Evolutionary conservation across 2,797 vertebrate genomes (phyloP).

Genomic region (Alexandromys oeconomus): DNA sequence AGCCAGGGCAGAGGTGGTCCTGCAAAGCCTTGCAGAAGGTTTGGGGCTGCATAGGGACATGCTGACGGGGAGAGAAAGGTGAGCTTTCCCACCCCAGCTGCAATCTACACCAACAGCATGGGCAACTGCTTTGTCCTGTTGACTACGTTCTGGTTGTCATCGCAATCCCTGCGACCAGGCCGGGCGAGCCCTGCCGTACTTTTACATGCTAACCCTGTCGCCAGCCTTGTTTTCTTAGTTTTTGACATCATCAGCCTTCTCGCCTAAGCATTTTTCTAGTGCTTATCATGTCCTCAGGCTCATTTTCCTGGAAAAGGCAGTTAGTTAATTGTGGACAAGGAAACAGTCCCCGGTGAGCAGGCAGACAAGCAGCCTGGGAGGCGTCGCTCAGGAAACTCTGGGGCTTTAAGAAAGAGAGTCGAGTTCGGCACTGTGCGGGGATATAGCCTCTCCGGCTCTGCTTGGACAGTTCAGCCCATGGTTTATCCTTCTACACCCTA

Average conservation of each 20-base stretch:
- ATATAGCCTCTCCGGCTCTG: neutral
- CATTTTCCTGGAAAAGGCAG: neutral
- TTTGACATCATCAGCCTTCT: no score
- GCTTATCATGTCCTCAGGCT: neutral
- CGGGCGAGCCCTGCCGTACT: fast-evolving
- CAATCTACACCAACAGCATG: neutral
- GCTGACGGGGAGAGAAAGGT: neutral
- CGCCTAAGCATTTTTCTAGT: no score
- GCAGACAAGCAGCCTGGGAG: neutral
- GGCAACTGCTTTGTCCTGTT: no score
- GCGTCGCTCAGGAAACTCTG: neutral
- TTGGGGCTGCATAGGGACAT: neutral
- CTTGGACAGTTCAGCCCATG: neutral
- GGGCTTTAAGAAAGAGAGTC: neutral
- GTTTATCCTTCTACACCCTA: no score
- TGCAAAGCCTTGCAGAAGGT: neutral
- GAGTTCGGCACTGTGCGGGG: neutral
- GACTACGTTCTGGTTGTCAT: neutral
- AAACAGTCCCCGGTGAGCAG: neutral
- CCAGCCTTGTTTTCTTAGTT: no score
- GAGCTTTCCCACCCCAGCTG: neutral
- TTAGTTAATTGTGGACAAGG: neutral
- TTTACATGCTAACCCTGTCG: neutral
- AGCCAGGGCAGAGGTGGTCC: neutral
- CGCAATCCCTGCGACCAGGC: neutral